A percentile compares a stretch with the other conserved stretches of the same genome.
Evolutionary conservation across 2,888 invertebrate species (phyloP).

Genomic region (Ennomos erosarius): DNA sequence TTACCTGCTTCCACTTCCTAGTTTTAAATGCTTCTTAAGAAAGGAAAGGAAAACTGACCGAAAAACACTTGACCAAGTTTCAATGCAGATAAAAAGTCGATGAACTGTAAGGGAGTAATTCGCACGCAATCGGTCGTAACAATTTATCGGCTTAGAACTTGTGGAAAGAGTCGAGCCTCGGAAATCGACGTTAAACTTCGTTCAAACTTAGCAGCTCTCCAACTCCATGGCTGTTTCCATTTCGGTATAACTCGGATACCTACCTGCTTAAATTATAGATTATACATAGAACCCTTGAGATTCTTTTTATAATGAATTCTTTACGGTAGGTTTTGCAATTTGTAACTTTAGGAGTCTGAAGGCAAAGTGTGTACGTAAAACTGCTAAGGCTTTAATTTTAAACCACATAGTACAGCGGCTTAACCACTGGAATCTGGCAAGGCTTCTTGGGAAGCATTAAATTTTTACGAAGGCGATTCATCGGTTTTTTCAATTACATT

Average conservation of each 20-base stretch:
- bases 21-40: constrained; percentile 5
- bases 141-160: constrained; percentile 67
- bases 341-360: constrained; percentile 11
- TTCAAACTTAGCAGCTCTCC: constrained; percentile 48
- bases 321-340: neutral
- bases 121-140: constrained; percentile 65
- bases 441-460: constrained; percentile 70
- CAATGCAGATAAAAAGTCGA: constrained; percentile 55
- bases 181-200: constrained; percentile 51
- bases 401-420: constrained; percentile 55
- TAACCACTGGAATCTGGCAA: constrained; percentile 63
- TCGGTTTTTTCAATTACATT: constrained; percentile 60
- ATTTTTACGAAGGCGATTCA: constrained; percentile 58
- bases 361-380: constrained; percentile 12
- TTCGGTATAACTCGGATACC: constrained; percentile 9
- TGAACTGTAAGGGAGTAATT: constrained; percentile 63
- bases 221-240: constrained; percentile 31
- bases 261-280: neutral
- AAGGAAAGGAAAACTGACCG: constrained; percentile 19
- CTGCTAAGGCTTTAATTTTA: constrained; percentile 49
- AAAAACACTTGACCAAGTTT: constrained; percentile 47
- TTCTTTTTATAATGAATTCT: too few species aligned
- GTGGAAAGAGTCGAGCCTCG: constrained; percentile 52
- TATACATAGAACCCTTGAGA: too few species aligned
- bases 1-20: too few species aligned